A percentile compares a stretch with the other conserved stretches of the same genome.
Conservation (phyloP, 2,113 vertebrate genomes). For the Rousettus leschenaultii region DNA sequence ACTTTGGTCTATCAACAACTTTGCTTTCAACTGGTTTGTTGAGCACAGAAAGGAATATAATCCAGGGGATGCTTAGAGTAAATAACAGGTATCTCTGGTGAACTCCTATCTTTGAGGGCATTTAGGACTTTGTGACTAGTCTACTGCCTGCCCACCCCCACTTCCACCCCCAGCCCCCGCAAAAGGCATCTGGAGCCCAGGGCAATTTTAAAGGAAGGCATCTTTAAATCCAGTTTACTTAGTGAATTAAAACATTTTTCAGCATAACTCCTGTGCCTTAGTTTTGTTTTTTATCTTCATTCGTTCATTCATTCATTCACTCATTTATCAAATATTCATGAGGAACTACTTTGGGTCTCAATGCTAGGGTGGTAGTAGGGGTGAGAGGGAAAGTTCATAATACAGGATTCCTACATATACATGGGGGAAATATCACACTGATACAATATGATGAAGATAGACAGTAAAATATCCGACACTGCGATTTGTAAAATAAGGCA, state of each 20-base stretch:
- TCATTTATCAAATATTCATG: not conserved
- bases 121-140: not conserved
- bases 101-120: not conserved
- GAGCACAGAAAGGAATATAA: not conserved
- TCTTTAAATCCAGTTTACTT: not conserved
- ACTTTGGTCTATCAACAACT: conserved; percentile 55
- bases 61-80: not conserved
- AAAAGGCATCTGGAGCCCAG: not conserved
- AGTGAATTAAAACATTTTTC: not conserved
- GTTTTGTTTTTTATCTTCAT: not conserved
- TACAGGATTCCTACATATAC: not conserved
- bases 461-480: not conserved
- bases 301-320: not conserved
- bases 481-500: not conserved
- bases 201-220: not conserved
- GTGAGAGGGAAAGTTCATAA: not conserved
- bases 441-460: not conserved
- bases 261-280: not conserved
- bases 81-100: not conserved
- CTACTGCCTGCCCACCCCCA: not conserved
- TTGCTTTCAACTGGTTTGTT: conserved; percentile 34
- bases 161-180: not conserved
- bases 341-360: not conserved
- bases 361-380: not conserved
- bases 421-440: not conserved